phyloP scores from a whole-genome alignment of 2,113 vertebrate genomes.

The Electrona antarctica region DNA sequence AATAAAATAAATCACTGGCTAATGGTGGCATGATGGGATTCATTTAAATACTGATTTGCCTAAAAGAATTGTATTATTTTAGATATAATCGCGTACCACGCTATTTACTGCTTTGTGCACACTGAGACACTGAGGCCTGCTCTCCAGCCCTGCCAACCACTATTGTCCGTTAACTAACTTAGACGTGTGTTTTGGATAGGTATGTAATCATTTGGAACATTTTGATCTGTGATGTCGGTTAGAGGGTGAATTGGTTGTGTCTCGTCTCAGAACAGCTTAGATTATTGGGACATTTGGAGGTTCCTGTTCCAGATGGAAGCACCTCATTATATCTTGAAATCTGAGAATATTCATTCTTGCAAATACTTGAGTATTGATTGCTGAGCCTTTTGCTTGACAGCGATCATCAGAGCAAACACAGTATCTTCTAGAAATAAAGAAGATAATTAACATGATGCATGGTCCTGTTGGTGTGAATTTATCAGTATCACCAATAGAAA shows the following conservation, averaged over 20 bases:
- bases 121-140: slow-evolving; percentile 28
- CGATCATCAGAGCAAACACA: background rate
- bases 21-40: slow-evolving; percentile 67
- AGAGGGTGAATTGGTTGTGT: slow-evolving; percentile 9
- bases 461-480: too few relatives aligned
- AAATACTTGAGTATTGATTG: background rate
- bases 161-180: slow-evolving; percentile 35
- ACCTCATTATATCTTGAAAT: background rate
- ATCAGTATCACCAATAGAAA: too few relatives aligned
- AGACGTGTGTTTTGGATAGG: slow-evolving; percentile 13
- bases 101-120: slow-evolving; percentile 31
- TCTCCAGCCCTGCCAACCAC: slow-evolving; percentile 21
- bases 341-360: background rate
- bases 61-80: slow-evolving; percentile 42
- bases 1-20: slow-evolving; percentile 75
- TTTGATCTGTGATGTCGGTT: slow-evolving; percentile 1
- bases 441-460: too few relatives aligned
- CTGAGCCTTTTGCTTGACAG: background rate
- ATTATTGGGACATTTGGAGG: slow-evolving; percentile 9
- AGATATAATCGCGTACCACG: too few relatives aligned
- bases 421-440: too few relatives aligned
- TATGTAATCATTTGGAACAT: slow-evolving; percentile 25
- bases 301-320: background rate
- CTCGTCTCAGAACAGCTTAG: slow-evolving; percentile 16
- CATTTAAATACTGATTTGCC: slow-evolving; percentile 56